Evolutionary conservation across 2,888 invertebrate species (phyloP).

Genomic region (Eristalis tenax): DNA sequence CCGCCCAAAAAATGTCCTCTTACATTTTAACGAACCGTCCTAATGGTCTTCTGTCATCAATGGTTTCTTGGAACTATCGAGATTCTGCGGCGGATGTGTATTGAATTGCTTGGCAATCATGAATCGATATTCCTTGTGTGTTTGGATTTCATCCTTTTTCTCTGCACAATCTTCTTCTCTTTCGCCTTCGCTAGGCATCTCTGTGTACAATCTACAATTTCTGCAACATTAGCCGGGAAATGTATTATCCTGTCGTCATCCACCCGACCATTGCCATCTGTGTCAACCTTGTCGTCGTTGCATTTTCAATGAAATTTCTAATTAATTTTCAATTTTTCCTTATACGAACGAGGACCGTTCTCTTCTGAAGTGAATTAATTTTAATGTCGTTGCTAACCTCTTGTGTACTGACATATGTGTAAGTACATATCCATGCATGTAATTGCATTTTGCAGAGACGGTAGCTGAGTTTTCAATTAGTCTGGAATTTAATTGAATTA

Average conservation of each 20-base stretch:
- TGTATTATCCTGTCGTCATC: constrained; percentile 43
- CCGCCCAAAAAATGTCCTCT: not conserved
- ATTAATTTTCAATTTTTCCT: constrained; percentile 63
- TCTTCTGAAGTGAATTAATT: not conserved
- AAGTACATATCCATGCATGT: too few species aligned
- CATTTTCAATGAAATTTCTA: constrained; percentile 34
- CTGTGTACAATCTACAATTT: not conserved
- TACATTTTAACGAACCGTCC: not conserved
- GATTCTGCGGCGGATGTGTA: not conserved
- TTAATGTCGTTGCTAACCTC: not conserved
- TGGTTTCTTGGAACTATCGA: not conserved
- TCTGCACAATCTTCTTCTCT: not conserved
- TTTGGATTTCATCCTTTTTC: not conserved
- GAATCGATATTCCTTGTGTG: not conserved
- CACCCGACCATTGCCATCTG: constrained; percentile 2
- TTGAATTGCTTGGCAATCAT: not conserved
- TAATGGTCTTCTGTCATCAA: not conserved
- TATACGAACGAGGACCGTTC: not conserved
- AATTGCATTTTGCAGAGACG: not conserved
- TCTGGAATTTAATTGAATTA: not conserved
- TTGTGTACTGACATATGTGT: not conserved
- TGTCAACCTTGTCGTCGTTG: constrained; percentile 2
- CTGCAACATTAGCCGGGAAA: constrained; percentile 15
- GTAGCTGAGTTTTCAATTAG: not conserved
- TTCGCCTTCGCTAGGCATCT: not conserved